Evolutionary conservation across 2,888 invertebrate genomes (phyloP).

Genomic region (Idaea dimidiata): DNA sequence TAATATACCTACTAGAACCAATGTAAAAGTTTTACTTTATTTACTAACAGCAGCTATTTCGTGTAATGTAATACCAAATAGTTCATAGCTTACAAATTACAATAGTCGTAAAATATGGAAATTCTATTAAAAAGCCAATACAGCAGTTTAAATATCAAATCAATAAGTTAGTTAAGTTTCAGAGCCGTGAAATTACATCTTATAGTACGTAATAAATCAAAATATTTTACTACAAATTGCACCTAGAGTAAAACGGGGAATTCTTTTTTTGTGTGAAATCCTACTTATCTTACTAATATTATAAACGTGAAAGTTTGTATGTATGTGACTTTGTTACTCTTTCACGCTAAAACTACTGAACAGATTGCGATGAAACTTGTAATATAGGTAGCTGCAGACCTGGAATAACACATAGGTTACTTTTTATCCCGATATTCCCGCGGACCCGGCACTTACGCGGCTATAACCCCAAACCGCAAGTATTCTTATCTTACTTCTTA

Average conservation of each 20-base stretch:
- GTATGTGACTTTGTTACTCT: too few species aligned
- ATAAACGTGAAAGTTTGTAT: too few species aligned
- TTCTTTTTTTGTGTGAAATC: too few species aligned
- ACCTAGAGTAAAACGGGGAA: background rate
- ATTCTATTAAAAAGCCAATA: slow-evolving; percentile 45
- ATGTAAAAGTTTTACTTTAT: background rate
- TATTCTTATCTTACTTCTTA: too few species aligned
- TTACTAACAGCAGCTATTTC: background rate
- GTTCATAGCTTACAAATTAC: background rate
- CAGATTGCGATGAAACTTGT: too few species aligned
- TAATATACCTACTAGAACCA: background rate
- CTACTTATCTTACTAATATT: too few species aligned
- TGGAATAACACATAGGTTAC: too few species aligned
- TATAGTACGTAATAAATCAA: slow-evolving; percentile 35
- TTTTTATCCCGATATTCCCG: too few species aligned
- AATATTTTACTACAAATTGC: slow-evolving; percentile 32
- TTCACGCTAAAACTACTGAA: too few species aligned
- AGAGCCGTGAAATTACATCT: slow-evolving; percentile 46
- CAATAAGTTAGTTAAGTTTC: slow-evolving; percentile 36
- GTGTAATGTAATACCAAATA: slow-evolving; percentile 21
- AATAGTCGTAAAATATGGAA: slow-evolving; percentile 25
- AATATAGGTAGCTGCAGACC: too few species aligned
- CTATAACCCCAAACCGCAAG: too few species aligned
- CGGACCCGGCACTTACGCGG: too few species aligned
- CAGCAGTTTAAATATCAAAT: slow-evolving; percentile 42